Conservation (phyloP, 2,113 vertebrate species). For the Cebus imitator region DNA sequence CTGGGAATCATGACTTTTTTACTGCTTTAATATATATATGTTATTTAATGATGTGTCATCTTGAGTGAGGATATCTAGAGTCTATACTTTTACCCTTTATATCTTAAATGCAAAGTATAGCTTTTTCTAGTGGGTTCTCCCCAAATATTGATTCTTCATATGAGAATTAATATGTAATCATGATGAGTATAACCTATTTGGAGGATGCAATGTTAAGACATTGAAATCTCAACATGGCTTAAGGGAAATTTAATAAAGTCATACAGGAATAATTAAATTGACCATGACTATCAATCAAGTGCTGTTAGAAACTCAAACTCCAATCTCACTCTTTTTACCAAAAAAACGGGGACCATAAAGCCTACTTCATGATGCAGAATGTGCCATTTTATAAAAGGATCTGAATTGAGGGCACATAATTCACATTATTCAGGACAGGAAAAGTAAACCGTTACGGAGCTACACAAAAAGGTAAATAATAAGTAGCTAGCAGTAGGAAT, state of each 20-base stretch:
- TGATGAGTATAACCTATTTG: background rate
- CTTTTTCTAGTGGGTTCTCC: background rate
- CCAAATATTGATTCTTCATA: no score
- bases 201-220: background rate
- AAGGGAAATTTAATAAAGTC: background rate
- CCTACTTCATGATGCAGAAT: background rate
- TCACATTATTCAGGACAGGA: background rate
- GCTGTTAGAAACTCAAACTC: background rate
- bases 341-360: background rate
- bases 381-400: background rate
- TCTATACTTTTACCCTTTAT: background rate
- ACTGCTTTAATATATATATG: background rate
- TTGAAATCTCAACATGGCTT: background rate
- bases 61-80: background rate
- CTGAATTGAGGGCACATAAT: background rate
- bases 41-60: no score
- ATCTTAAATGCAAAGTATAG: background rate
- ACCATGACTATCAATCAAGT: background rate
- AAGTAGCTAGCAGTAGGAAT: background rate
- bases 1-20: background rate
- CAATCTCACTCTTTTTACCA: background rate
- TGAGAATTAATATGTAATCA: background rate
- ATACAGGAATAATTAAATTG: background rate
- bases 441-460: background rate
- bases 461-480: background rate